Conservation (phyloP, 1,140 invertebrate genomes). For the Adoxophyes honmai region DNA sequence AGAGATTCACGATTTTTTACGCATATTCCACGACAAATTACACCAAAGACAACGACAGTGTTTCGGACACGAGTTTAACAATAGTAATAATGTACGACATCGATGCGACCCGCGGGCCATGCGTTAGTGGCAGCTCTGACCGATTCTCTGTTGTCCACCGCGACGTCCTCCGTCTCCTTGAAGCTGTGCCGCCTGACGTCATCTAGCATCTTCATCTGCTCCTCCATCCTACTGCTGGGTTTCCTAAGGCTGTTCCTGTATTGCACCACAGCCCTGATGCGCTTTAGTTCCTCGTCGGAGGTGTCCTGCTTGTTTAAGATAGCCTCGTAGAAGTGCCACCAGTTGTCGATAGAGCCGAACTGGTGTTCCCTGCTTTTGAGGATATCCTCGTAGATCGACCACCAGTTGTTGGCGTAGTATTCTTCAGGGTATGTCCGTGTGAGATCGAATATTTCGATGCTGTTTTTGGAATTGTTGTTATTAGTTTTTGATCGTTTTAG, state of each 20-base stretch:
- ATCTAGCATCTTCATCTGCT: constrained; percentile 58
- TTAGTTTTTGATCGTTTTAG: constrained; percentile 32
- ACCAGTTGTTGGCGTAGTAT: constrained; percentile 76
- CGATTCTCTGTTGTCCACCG: constrained; percentile 50
- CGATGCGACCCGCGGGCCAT: neutral
- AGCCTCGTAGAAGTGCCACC: constrained; percentile 71
- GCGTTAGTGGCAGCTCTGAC: constrained; percentile 41
- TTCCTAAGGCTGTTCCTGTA: constrained; percentile 35
- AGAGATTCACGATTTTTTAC: no score
- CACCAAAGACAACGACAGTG: no score
- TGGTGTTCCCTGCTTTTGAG: constrained; percentile 65
- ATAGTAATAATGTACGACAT: constrained; percentile 12
- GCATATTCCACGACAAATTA: no score
- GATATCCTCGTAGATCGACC: constrained; percentile 72
- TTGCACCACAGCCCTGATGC: constrained; percentile 40
- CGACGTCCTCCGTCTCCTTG: constrained; percentile 51
- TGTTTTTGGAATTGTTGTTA: constrained; percentile 39
- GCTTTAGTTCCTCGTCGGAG: constrained; percentile 39
- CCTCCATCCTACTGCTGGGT: constrained; percentile 59
- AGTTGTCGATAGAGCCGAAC: constrained; percentile 72
- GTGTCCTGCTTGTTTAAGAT: constrained; percentile 54
- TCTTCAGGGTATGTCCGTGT: constrained; percentile 62
- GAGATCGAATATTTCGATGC: constrained; percentile 56
- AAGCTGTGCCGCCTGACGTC: constrained; percentile 55
- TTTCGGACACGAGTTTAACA: constrained; percentile 11